phyloP scores from a whole-genome alignment of 2,797 vertebrate species.

The Microcaecilia unicolor region DNA sequence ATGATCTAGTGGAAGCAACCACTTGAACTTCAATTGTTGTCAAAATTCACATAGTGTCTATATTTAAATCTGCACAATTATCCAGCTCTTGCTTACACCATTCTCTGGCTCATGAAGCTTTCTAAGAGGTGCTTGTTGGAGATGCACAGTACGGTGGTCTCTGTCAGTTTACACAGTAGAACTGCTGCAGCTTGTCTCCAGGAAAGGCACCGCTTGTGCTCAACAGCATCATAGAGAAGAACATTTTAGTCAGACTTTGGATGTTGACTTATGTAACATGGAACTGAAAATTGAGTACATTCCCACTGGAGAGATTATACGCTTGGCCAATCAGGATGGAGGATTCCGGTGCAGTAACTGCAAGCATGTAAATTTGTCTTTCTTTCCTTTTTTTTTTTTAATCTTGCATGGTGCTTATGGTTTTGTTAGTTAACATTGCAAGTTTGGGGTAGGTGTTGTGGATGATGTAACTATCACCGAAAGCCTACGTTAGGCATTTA shows the following conservation, averaged over 20 bases:
- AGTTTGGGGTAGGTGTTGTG: no score
- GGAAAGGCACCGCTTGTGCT: conserved; percentile 1
- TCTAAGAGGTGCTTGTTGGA: no score
- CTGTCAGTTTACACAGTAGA: neutral
- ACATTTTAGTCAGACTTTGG: neutral
- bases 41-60: conserved; percentile 21
- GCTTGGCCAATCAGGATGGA: conserved; percentile 32
- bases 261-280: conserved; percentile 22
- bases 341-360: conserved; percentile 12
- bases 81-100: conserved; percentile 28
- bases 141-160: conserved; percentile 12
- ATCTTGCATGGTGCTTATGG: neutral
- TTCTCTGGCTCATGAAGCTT: conserved; percentile 17
- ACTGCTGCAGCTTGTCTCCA: neutral
- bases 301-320: conserved; percentile 59
- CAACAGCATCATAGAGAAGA: neutral
- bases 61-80: conserved; percentile 38
- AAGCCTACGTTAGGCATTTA: no score
- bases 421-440: no score
- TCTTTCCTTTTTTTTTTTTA: neutral
- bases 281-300: conserved; percentile 46
- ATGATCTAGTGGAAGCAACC: conserved; percentile 18
- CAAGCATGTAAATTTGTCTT: conserved; percentile 44
- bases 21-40: conserved; percentile 39
- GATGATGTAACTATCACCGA: no score